Evolutionary conservation across 2,113 vertebrate genomes (phyloP), one percentile per base, ranked within the genome.

Genomic region (Periophthalmus modestus): DNA sequence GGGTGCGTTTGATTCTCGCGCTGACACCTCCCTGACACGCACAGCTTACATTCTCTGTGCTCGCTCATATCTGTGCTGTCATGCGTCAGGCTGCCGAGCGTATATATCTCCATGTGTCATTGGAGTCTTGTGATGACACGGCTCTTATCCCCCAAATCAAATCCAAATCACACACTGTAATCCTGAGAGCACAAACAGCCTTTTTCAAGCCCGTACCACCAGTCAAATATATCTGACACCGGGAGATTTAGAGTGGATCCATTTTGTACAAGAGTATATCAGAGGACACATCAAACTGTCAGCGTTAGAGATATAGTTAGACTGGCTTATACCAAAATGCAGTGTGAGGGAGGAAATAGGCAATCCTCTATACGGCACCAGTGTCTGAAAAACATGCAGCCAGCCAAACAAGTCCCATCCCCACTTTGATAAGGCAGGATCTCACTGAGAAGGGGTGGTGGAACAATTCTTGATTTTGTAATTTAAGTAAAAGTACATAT

Each of bases 201-300:
- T 15, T 61, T 61, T 28, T 61, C 58, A 61, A 61, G 23, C 58
- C 12, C 23, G 21, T 4, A 13, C 58, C 59, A 16, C 59, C 13
- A 18, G 14, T 34, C 59, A 16, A 19, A 34, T 34, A 5, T 62
- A 61, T 28, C 14, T 34, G 59, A 36, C 28, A 18, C 16, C 28
- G 3, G 28, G 59, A 62, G 59, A 6, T 62, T 62, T 62, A 16
- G 59, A 62, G 59, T 62, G 28, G 14, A 33, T 62, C 59, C 24
- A 9, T 62, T 62, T 34, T 62, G 14, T 62, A 34, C 59, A 62
- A 16, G 59, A 34, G 59, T 7, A 10, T 16, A 34, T 62, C 59
- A 62, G 59, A 62, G 59, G 28, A 62, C 28, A 62, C 59, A 33
- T 34, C 59, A 62, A 15, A 34, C 28, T 62, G 24, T 33, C 59